Percentiles rank a stretch among this genome's conserved stretches.
phyloP scores from a whole-genome alignment of 2,888 invertebrate genomes.

The Teleogryllus oceanicus region DNA sequence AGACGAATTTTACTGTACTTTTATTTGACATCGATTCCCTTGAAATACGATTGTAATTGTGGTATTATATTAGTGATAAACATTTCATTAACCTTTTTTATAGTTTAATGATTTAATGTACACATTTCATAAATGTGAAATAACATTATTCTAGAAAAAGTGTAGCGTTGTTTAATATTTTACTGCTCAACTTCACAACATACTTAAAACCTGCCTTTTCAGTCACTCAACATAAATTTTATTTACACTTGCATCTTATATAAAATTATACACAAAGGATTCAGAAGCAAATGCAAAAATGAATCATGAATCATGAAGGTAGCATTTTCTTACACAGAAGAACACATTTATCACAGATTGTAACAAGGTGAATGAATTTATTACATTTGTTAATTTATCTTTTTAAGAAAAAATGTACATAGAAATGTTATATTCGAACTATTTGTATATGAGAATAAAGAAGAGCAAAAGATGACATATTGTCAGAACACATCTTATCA shows the following conservation, averaged over 20 bases:
- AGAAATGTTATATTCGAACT: too few relatives aligned
- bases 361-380: not conserved
- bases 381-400: not conserved
- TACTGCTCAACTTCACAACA: not conserved
- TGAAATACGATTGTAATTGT: too few relatives aligned
- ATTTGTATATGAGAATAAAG: too few relatives aligned
- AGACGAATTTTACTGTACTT: too few relatives aligned
- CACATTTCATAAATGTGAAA: too few relatives aligned
- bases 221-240: constrained; percentile 9
- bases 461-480: too few relatives aligned
- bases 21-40: too few relatives aligned
- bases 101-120: too few relatives aligned
- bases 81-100: too few relatives aligned
- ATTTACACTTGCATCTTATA: constrained; percentile 18
- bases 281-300: constrained; percentile 11
- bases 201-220: not conserved
- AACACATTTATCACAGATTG: constrained; percentile 1
- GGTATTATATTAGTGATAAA: too few relatives aligned
- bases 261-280: not conserved
- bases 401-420: not conserved
- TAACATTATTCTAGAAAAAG: too few relatives aligned
- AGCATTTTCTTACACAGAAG: not conserved
- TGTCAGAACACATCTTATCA: too few relatives aligned
- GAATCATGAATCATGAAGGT: not conserved
- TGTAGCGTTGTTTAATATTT: not conserved